Evolutionary conservation across 2,113 vertebrate genomes (phyloP).

Genomic region (Leptocoma aspasia): DNA sequence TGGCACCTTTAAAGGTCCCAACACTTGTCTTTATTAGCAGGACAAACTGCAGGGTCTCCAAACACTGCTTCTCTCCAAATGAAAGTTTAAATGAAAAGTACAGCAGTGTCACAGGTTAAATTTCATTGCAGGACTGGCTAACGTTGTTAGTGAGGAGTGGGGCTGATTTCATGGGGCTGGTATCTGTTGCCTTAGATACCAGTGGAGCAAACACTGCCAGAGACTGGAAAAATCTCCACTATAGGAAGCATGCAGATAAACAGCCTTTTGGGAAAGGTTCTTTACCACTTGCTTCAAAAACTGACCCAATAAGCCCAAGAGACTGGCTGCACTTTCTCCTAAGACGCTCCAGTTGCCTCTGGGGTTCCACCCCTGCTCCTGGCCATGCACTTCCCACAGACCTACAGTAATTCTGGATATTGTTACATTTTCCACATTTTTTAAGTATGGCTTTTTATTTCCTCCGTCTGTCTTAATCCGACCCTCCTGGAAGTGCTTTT

Average conservation of each 20-base stretch:
- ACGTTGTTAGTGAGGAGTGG: constrained; percentile 72
- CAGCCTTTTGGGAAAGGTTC: constrained; percentile 42
- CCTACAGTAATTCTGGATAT: not conserved
- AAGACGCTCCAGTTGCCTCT: not conserved
- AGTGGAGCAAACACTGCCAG: constrained; percentile 65
- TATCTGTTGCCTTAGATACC: constrained; percentile 76
- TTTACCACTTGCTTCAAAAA: constrained; percentile 29
- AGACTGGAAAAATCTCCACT: constrained; percentile 31
- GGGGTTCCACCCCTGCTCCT: not conserved
- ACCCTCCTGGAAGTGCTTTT: constrained; percentile 25
- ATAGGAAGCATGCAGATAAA: constrained; percentile 38
- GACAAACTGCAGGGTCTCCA: constrained; percentile 79
- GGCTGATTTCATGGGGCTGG: constrained; percentile 71
- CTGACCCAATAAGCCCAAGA: constrained; percentile 2
- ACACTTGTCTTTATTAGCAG: constrained; percentile 87
- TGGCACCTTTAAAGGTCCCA: constrained; percentile 84
- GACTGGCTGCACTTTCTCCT: not conserved
- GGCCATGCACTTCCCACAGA: not conserved
- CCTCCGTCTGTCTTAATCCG: not conserved
- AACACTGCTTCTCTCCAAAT: constrained; percentile 80
- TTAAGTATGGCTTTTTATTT: not conserved
- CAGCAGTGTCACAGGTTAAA: constrained; percentile 81
- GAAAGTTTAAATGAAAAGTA: constrained; percentile 87
- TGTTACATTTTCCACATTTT: constrained; percentile 18
- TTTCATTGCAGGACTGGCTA: constrained; percentile 78